Base-by-base conservation (phyloP, 1,140 invertebrate genomes). In the Macrobrachium nipponense region DNA sequence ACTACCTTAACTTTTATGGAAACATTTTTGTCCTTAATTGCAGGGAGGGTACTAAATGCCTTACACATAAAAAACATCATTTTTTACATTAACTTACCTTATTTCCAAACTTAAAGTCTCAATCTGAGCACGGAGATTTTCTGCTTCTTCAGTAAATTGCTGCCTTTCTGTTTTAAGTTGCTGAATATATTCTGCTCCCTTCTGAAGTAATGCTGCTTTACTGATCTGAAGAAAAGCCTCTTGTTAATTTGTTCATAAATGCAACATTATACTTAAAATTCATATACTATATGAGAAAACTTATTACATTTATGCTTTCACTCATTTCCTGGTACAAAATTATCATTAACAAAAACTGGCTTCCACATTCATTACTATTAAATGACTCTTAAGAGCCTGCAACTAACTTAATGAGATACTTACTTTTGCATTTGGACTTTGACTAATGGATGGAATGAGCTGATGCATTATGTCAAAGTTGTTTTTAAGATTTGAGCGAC, bases 171-270 rank as follows among this genome's bases (percentile, higher is more conserved):
- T 91, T 89, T 96, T 95, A 86, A 99, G 92, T 89, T 98, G 96
- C 88, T 95, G 95, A 88, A 99, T 98, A 90, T 98, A 98, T 90
- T 99, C 98, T 8, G 97, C 98, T 88, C 97, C 97, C 92, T 98
- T 98, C 90, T 98, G 97, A 66, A 99, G 91, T 96, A 99, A 98
- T 0, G 97, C 96, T 36, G 98, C 98, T 93, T 99, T 99, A 92
- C 91, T 92, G 91, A 96, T 87, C 88, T 89, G 79, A 15, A 59
- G 51, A 44, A 75, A 15, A 64, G n/a, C 51, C 51, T 10, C 51
- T 51, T 51, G 51, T 51, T 8, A 51, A 12, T 7, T 10, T 51
- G 7, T 51, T 51, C 51, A 51, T 51, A 51, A 51, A 51, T 51
- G 12, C 51, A 51, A 12, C 8, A 51, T 0, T 51, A 12, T 12